phyloP scores from a whole-genome alignment of 2,797 vertebrate species.

The Clarias pachynema region DNA sequence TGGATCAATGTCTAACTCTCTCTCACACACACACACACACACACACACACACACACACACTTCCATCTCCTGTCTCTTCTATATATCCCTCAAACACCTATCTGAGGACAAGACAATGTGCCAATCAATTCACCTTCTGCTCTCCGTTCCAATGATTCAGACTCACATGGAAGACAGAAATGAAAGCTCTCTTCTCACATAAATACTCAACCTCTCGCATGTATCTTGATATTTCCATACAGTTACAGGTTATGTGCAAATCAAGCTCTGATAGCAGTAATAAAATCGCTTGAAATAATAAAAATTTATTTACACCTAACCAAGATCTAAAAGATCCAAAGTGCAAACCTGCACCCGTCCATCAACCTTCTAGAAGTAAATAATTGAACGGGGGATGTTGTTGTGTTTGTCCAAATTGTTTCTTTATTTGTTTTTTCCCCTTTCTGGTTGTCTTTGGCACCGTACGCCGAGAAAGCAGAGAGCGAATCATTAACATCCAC shows the following conservation, averaged over 20 bases:
- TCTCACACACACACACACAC: constrained; percentile 4
- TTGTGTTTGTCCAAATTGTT: not conserved
- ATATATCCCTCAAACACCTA: not conserved
- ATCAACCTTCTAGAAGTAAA: not conserved
- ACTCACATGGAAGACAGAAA: not conserved
- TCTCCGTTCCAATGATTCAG: not conserved
- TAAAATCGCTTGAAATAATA: not conserved
- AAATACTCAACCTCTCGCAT: not conserved
- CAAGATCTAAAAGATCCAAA: not conserved
- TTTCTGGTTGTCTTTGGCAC: not conserved
- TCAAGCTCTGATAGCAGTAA: not conserved
- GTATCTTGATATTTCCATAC: not conserved
- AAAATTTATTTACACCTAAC: not conserved
- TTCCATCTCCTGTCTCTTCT: not conserved
- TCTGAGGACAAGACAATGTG: not conserved
- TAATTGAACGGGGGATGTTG: not conserved
- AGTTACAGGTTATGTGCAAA: not conserved
- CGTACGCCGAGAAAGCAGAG: not conserved
- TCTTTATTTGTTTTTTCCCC: not conserved
- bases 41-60: not conserved
- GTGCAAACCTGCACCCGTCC: no score
- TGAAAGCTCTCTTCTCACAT: not conserved
- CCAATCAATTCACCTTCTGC: constrained; percentile 11
- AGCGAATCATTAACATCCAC: not conserved
- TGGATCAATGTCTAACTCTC: not conserved